Conservation (phyloP, 1,140 invertebrate genomes). For the Colletes gigas region DNA sequence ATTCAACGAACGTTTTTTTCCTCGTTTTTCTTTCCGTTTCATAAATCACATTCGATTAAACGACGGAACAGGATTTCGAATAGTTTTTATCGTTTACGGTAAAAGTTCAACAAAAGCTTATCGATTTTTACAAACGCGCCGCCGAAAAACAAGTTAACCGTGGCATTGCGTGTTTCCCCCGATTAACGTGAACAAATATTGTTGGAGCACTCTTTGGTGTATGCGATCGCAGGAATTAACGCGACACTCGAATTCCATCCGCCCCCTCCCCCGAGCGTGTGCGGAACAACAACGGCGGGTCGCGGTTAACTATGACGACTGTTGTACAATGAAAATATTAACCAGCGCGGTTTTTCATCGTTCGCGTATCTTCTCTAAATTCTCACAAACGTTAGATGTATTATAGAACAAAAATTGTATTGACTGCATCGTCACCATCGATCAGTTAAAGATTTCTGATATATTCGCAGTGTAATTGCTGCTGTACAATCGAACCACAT, state of each 20-base stretch:
- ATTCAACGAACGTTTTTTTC: not conserved
- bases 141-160: slow-evolving; percentile 37
- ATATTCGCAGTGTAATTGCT: too few species aligned
- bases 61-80: not conserved
- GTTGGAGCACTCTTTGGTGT: slow-evolving; percentile 40
- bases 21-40: not conserved
- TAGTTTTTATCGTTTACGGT: slow-evolving; percentile 20
- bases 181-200: slow-evolving; percentile 42
- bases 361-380: not conserved
- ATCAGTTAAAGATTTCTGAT: too few species aligned
- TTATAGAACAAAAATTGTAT: too few species aligned
- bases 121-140: slow-evolving; percentile 33
- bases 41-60: slow-evolving; percentile 9
- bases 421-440: too few species aligned
- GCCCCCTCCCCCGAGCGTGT: too few species aligned
- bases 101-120: slow-evolving; percentile 31
- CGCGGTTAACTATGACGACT: not conserved
- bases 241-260: slow-evolving; percentile 1
- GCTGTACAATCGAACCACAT: too few species aligned
- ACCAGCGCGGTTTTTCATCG: not conserved
- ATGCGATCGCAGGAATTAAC: slow-evolving; percentile 19
- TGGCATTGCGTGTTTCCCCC: slow-evolving; percentile 32
- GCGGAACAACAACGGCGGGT: slow-evolving; percentile 1
- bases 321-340: slow-evolving; percentile 21
- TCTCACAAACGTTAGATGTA: not conserved